Evolutionary conservation across 2,888 invertebrate genomes (phyloP), one percentile per base, ranked within the genome.

Genomic region (Agonopterix subpropinquella): DNA sequence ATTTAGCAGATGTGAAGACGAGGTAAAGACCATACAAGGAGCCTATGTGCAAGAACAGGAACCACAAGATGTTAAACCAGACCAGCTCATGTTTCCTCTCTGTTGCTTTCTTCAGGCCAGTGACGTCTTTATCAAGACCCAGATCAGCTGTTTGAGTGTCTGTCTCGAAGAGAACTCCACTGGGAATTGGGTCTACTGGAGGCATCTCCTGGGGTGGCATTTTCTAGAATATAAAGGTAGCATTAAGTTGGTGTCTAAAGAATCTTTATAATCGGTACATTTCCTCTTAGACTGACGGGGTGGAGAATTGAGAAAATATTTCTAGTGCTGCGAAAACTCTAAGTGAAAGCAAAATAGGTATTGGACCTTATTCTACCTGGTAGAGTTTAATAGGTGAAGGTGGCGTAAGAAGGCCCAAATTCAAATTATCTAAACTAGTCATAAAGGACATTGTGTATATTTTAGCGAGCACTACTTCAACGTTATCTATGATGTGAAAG

Each of bases 21-120:
- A 93, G 80, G 63, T 92, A 94, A 0, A 92, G 41, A 44, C 94
- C 94, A 59, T 93, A 94, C 0, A 92, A 51, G 0, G 93, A 92
- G 0, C 90, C 90, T 2, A 89, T 53, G 70, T 95, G 94, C 15
- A 95, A 84, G 58, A 90, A 92, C 0, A 82, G 64, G 67, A 95
- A 94, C 64, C 93, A 89, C 4, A 91, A 67, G 39, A 95, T 92
- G 65, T 94, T 95, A 62, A 92, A 89, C 94, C 94, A 95, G 2
- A 94, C 94, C 41, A 92, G 77, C 59, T 90, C 79, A 48, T 89
- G 71, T 62, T 90, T 88, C 53, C 80, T 80, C 0, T 88, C 81
- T 1, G 89, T 78, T 0, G 90, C 89, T 7, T 84, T 78, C 61
- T 91, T 91, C 47, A 91, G 67, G 8, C 77, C 75, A 0, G 86